A percentile compares a stretch with the other conserved stretches of the same genome.
These are phyloP conservation scores for Megastigmus dorsalis DNA, from an alignment of 2,888 invertebrate species.

Conservation along the genomic window DNA sequence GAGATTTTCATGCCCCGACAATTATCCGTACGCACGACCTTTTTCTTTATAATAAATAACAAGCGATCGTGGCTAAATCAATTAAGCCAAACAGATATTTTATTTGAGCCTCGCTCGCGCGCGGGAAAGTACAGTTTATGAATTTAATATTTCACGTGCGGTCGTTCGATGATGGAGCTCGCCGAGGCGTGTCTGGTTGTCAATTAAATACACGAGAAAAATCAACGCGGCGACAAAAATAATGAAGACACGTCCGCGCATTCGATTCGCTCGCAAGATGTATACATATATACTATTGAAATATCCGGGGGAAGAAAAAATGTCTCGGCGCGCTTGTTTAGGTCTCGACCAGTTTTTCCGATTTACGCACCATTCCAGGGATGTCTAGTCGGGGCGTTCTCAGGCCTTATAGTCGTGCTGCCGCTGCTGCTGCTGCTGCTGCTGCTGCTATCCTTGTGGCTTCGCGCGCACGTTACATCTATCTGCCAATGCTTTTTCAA, in stretches of 20 bases:
- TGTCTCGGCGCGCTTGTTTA: not conserved
- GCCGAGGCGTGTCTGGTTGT: too few relatives aligned
- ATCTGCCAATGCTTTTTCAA: constrained; percentile 27
- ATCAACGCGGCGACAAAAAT: not conserved
- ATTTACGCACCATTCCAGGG: constrained; percentile 34
- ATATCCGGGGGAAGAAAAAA: constrained; percentile 5
- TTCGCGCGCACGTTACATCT: constrained; percentile 10
- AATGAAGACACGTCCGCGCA: not conserved
- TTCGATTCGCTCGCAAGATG: not conserved
- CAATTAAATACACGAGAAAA: not conserved
- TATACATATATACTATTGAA: constrained; percentile 29
- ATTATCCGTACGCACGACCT: too few relatives aligned
- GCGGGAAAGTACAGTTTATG: too few relatives aligned
- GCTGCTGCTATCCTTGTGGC: too few relatives aligned
- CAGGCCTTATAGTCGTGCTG: constrained; percentile 33
- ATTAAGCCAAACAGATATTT: too few relatives aligned
- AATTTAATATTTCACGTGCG: too few relatives aligned
- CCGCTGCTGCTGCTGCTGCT: too few relatives aligned
- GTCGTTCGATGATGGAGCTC: too few relatives aligned
- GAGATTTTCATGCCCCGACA: too few relatives aligned
- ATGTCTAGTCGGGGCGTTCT: constrained; percentile 35
- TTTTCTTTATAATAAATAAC: too few relatives aligned
- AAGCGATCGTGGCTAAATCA: too few relatives aligned
- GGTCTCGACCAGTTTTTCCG: constrained; percentile 38
- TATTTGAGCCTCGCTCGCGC: too few relatives aligned